A percentile compares a stretch with the other conserved stretches of the same genome.
Conservation (phyloP, 2,888 invertebrate species). For the Caenorhabditis sp. region DNA sequence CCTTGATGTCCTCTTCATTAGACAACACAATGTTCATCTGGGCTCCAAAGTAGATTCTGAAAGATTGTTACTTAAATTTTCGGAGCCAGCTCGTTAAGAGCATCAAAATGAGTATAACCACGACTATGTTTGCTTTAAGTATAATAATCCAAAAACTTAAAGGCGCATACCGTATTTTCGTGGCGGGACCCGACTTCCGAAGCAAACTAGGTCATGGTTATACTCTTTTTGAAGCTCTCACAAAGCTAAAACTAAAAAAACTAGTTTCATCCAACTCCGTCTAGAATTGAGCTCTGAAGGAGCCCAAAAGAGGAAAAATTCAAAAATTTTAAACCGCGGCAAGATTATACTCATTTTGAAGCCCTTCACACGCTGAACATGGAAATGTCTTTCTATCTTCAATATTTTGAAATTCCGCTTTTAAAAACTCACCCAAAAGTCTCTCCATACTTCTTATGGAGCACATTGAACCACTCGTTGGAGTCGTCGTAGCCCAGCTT, state of each 20-base stretch:
- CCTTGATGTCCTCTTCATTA: slow-evolving; percentile 74
- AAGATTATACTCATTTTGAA: too few species aligned
- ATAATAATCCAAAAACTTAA: not conserved
- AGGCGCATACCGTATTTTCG: not conserved
- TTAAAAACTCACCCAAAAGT: slow-evolving; percentile 15
- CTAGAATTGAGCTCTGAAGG: too few species aligned
- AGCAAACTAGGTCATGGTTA: not conserved
- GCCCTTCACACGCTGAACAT: too few species aligned
- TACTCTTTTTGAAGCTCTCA: not conserved
- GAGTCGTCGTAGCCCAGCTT: slow-evolving; percentile 11
- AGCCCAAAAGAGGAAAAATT: too few species aligned
- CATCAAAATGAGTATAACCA: slow-evolving; percentile 3
- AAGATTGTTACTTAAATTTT: too few species aligned
- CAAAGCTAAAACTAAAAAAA: too few species aligned
- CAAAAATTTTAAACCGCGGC: too few species aligned
- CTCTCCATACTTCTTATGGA: slow-evolving; percentile 26
- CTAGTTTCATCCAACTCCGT: too few species aligned
- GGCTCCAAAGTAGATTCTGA: slow-evolving; percentile 71
- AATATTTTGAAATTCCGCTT: not conserved
- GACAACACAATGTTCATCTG: slow-evolving; percentile 67
- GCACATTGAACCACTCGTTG: not conserved
- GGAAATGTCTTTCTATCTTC: too few species aligned
- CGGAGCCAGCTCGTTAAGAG: not conserved
- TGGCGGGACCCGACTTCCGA: not conserved
- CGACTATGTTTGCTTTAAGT: not conserved